phyloP scores from a whole-genome alignment of 1,140 invertebrate genomes.

The Lysiphlebus fabarum region DNA sequence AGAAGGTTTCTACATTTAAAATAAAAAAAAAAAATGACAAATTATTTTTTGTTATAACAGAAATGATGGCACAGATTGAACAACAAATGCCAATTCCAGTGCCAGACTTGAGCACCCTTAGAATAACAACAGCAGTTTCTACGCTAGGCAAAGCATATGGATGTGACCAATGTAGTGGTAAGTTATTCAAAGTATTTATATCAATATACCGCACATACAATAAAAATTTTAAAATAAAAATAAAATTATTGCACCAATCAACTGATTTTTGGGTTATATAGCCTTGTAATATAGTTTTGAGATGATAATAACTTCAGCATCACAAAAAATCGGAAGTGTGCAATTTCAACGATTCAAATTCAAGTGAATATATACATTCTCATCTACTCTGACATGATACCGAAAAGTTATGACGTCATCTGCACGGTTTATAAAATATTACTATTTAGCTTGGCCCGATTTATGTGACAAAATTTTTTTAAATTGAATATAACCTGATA shows the following conservation, averaged over 20 bases:
- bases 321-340: background rate
- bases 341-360: background rate
- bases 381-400: background rate
- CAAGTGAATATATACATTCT: background rate
- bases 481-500: too few species aligned
- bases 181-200: conserved; percentile 24
- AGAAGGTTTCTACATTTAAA: conserved; percentile 62
- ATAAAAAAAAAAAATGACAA: conserved; percentile 14
- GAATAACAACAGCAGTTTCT: conserved; percentile 58
- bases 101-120: conserved; percentile 57
- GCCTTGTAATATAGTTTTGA: too few species aligned
- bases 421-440: too few species aligned
- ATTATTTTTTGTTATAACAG: conserved; percentile 29
- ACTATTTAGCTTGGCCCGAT: too few species aligned
- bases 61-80: conserved; percentile 50
- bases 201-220: too few species aligned
- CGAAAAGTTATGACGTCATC: too few species aligned
- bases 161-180: conserved; percentile 57
- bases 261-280: too few species aligned
- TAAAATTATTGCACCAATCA: too few species aligned
- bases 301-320: background rate
- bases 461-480: too few species aligned
- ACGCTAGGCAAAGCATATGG: conserved; percentile 63
- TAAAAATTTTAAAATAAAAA: too few species aligned
- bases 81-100: conserved; percentile 55